These are phyloP conservation scores for Condylostylus longicornis DNA, from an alignment of 1,140 invertebrate species.

Conservation along the genomic window DNA sequence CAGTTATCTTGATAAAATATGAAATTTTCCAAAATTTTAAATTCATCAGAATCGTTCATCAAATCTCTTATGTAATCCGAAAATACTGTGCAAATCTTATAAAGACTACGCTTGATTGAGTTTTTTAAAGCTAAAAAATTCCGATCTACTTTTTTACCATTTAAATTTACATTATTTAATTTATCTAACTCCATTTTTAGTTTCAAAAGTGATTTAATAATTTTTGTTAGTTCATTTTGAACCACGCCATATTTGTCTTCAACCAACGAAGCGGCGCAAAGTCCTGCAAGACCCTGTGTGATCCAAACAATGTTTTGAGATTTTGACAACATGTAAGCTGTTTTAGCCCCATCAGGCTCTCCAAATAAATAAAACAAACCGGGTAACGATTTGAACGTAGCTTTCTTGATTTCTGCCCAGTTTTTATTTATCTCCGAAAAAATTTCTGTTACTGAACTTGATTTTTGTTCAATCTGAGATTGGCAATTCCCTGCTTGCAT, in stretches of 20 bases:
- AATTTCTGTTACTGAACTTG: too few relatives aligned
- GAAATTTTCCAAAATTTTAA: conserved; percentile 34
- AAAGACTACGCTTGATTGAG: conserved; percentile 55
- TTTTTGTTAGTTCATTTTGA: conserved; percentile 53
- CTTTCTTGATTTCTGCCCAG: conserved; percentile 26
- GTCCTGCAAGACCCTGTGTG: conserved; percentile 48
- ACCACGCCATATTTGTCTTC: conserved; percentile 69
- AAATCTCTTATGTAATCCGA: conserved; percentile 51
- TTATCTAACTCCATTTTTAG: conserved; percentile 56
- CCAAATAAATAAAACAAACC: conserved; percentile 54
- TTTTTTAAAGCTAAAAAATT: conserved; percentile 43
- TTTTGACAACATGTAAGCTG: conserved; percentile 44
- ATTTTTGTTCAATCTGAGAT: conserved; percentile 3
- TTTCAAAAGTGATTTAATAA: conserved; percentile 47
- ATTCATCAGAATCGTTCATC: conserved; percentile 36
- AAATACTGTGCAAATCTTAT: conserved; percentile 53
- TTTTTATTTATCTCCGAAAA: conserved; percentile 28
- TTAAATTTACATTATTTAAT: conserved; percentile 45
- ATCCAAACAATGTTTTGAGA: conserved; percentile 55
- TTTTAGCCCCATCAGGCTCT: conserved; percentile 49
- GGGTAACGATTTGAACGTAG: conserved; percentile 37
- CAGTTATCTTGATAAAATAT: conserved; percentile 37
- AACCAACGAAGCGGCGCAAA: conserved; percentile 47
- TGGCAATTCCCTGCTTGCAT: neutral
- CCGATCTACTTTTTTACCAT: conserved; percentile 40